phyloP scores from a whole-genome alignment of 2,113 vertebrate species.

The Hippotragus niger region DNA sequence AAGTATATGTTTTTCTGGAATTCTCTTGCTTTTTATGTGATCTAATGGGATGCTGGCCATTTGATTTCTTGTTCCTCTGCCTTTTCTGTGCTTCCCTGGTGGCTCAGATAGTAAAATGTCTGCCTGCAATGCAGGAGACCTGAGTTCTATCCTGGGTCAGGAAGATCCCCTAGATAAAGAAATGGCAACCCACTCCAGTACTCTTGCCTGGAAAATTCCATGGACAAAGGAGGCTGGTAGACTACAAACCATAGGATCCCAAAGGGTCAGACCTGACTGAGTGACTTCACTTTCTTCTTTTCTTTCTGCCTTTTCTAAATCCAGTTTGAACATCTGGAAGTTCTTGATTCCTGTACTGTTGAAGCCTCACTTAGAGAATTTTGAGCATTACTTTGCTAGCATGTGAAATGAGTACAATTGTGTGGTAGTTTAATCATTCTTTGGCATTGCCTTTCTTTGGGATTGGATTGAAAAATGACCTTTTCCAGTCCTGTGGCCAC shows the following conservation, averaged over 20 bases:
- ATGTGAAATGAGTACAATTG: neutral
- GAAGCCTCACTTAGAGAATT: neutral
- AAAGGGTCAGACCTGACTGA: fast-evolving
- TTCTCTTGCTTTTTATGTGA: neutral
- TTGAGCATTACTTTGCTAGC: neutral
- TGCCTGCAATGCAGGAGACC: neutral
- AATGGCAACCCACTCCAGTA: neutral
- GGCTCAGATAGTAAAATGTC: neutral
- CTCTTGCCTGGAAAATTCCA: neutral
- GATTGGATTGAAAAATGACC: neutral
- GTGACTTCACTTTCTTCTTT: neutral
- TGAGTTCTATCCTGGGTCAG: fast-evolving
- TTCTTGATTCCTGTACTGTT: neutral
- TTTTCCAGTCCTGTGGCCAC: neutral
- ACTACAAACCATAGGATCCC: neutral
- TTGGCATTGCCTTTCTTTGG: neutral
- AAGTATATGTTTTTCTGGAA: neutral
- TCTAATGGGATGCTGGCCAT: neutral
- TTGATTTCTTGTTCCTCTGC: neutral
- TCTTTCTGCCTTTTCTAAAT: neutral
- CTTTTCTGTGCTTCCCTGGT: neutral
- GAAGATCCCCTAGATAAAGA: neutral
- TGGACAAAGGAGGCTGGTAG: neutral
- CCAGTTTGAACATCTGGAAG: neutral
- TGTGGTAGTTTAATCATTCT: neutral